These are phyloP conservation scores for Dinocampus coccinellae DNA, from an alignment of 2,888 invertebrate species.

Conservation along the genomic window DNA sequence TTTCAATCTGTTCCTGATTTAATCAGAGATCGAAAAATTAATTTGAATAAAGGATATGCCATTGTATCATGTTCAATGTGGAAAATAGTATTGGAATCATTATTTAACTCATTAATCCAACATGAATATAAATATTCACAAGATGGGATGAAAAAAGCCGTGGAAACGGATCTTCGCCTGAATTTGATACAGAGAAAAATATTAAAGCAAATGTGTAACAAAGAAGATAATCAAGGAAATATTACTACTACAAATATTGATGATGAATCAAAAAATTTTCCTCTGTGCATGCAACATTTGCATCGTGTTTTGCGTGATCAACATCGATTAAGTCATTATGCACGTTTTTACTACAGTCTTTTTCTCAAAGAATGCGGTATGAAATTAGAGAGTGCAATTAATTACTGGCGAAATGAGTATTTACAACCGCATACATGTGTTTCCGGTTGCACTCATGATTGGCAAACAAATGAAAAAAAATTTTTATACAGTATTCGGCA, in stretches of 20 bases:
- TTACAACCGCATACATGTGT: slow-evolving; percentile 68
- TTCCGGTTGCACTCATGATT: slow-evolving; percentile 75
- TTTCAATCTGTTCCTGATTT: slow-evolving; percentile 73
- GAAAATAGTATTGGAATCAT: slow-evolving; percentile 70
- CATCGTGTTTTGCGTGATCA: slow-evolving; percentile 71
- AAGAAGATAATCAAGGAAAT: slow-evolving; percentile 41
- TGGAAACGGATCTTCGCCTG: slow-evolving; percentile 56
- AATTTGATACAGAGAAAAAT: slow-evolving; percentile 51
- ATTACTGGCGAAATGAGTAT: slow-evolving; percentile 78
- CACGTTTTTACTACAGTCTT: slow-evolving; percentile 77
- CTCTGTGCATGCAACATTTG: slow-evolving; percentile 78
- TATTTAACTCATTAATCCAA: slow-evolving; percentile 70
- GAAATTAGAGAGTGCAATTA: slow-evolving; percentile 75
- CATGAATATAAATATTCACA: slow-evolving; percentile 46
- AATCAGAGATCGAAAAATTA: slow-evolving; percentile 72
- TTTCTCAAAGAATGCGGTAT: slow-evolving; percentile 81
- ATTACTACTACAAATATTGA: slow-evolving; percentile 68
- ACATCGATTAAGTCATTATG: slow-evolving; percentile 77
- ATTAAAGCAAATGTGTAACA: slow-evolving; percentile 42
- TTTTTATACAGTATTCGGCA: slow-evolving; percentile 79
- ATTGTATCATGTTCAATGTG: slow-evolving; percentile 73
- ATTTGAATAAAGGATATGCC: slow-evolving; percentile 71
- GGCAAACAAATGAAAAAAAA: slow-evolving; percentile 76
- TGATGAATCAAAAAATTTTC: slow-evolving; percentile 70
- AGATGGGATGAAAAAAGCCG: slow-evolving; percentile 33